Evolutionary conservation across 2,888 invertebrate species (phyloP), one percentile per base, ranked within the genome.

Genomic region (Chloroclysta siterata): DNA sequence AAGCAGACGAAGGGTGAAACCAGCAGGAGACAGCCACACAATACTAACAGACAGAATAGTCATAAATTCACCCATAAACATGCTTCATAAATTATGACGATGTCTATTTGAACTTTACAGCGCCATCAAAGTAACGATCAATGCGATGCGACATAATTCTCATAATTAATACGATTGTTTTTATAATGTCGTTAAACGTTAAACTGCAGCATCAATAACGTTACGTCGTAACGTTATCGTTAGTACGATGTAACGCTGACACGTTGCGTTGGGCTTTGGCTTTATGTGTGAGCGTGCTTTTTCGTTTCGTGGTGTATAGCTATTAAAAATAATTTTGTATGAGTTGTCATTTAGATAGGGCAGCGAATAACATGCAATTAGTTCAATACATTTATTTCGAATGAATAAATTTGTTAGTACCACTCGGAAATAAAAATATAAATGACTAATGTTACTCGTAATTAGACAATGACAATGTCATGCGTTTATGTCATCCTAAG

Each of bases 111-210:
- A 88, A 84, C 87, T 93, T 93, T 92, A 93, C 90, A 93, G 82
- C 92, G 87, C 88, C 76, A 93, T 92, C 87, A 92, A 92, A 82
- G 82, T 85, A 80, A 92, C 87, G 92, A 91, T 87, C 89, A 75
- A 87, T 39, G 36, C 36, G 36, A 39, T 39, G 36, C 4, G 36
- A 39, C 36, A 33, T 33, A 33, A 33, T 33, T 33, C 84, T 85
- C 83, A 88, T 92, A 92, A 93, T 93, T 92, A 93, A 91, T 91
- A 90, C 87, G 87, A 91, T 91, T 92, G 91, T 90, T 93, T 72
- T 93, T 93, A 93, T 90, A 88, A 85, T 90, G 80, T 80, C 84
- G 88, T 92, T 91, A 93, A 92, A 88, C 84, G 88, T 92, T 91
- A 93, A 92, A 88, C 78, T 83, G 88, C 87, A 81, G 83, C 86